A percentile compares a stretch with the other conserved stretches of the same genome.
phyloP scores from a whole-genome alignment of 1,140 invertebrate species.

The Dolichoris vasculosae region DNA sequence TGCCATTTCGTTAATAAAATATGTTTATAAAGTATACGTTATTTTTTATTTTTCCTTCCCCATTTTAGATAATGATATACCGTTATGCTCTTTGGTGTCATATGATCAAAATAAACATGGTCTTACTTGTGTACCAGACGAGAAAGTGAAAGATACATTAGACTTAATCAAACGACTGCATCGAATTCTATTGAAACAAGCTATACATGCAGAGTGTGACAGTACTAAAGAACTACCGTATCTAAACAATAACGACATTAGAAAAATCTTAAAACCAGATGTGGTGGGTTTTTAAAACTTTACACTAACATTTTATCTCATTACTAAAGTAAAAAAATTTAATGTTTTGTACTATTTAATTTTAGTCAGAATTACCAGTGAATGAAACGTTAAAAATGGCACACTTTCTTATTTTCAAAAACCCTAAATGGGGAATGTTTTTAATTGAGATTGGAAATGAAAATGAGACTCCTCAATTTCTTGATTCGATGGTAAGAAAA shows the following conservation, averaged over 20 bases:
- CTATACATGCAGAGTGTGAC: constrained; percentile 78
- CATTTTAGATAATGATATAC: constrained; percentile 76
- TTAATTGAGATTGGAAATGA: constrained; percentile 74
- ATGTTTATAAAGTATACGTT: constrained; percentile 47
- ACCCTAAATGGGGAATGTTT: constrained; percentile 81
- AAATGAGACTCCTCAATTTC: constrained; percentile 60
- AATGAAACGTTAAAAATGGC: constrained; percentile 79
- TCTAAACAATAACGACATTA: constrained; percentile 74
- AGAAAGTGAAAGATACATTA: constrained; percentile 77
- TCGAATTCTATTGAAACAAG: constrained; percentile 76
- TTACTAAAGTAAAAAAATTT: neutral
- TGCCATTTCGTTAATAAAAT: constrained; percentile 50
- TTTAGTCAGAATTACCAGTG: constrained; percentile 70
- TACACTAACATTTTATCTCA: neutral
- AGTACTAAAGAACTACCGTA: constrained; percentile 72
- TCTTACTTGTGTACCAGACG: constrained; percentile 78
- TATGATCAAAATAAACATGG: constrained; percentile 72
- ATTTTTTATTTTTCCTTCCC: constrained; percentile 55
- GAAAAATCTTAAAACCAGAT: constrained; percentile 64
- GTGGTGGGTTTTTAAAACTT: constrained; percentile 61
- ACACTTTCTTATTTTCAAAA: constrained; percentile 80
- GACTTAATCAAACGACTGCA: constrained; percentile 77
- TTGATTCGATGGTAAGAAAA: constrained; percentile 54
- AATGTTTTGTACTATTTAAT: neutral
- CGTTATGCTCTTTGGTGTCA: constrained; percentile 74